Conservation (phyloP, 2,113 vertebrate species). For the Ptilonorhynchus violaceus region DNA sequence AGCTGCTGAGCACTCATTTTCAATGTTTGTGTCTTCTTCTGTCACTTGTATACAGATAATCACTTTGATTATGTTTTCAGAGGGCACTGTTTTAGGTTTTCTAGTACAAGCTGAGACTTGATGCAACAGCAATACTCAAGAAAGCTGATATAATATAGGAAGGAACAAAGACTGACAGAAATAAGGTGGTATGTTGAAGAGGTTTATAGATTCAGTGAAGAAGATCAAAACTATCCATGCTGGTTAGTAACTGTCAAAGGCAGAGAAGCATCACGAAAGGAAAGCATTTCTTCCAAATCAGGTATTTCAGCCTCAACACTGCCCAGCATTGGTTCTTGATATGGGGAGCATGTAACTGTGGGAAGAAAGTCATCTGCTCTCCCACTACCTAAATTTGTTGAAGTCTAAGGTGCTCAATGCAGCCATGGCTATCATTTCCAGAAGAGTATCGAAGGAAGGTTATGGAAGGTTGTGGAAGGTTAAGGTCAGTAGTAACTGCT, state of each 20-base stretch:
- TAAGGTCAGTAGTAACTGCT: background rate
- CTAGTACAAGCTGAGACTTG: background rate
- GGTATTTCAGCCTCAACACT: background rate
- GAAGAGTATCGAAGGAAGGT: background rate
- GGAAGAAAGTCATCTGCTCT: background rate
- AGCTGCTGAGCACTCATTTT: background rate
- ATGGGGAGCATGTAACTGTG: accelerated
- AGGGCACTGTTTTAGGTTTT: background rate
- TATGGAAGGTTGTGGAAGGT: too few species aligned
- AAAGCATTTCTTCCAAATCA: background rate
- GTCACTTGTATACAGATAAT: background rate
- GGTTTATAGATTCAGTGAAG: background rate
- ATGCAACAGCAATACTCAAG: background rate
- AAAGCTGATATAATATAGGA: background rate
- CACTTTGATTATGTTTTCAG: background rate
- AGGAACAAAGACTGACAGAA: background rate
- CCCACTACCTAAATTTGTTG: background rate
- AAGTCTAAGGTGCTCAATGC: background rate
- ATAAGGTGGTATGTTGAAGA: background rate
- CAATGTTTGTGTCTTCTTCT: background rate
- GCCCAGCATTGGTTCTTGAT: background rate
- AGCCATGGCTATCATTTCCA: background rate
- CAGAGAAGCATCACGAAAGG: background rate
- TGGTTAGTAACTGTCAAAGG: background rate
- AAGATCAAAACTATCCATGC: background rate